A percentile compares a stretch with the other conserved stretches of the same genome.
phyloP scores from a whole-genome alignment of 1,140 invertebrate species.

The Homarus americanus region DNA sequence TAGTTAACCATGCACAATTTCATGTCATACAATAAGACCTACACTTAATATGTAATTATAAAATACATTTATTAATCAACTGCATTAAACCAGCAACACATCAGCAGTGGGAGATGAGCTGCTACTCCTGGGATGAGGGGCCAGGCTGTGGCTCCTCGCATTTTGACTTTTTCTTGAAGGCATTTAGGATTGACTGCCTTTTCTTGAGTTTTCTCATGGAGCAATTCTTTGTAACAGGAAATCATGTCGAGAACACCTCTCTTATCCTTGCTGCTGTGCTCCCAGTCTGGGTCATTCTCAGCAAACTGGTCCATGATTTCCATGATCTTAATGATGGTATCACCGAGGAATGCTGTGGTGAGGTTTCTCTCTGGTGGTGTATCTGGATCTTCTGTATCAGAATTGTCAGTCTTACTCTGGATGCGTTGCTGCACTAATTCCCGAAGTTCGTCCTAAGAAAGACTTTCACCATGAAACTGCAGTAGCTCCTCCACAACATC shows the following conservation, averaged over 20 bases:
- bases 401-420: neutral
- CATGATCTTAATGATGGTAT: neutral
- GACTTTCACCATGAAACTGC: neutral
- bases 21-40: no score
- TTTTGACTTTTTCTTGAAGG: neutral
- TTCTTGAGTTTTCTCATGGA: neutral
- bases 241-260: neutral
- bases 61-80: no score
- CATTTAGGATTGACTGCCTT: neutral
- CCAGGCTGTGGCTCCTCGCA: neutral
- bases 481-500: neutral
- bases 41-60: no score
- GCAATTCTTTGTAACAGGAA: neutral
- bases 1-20: no score
- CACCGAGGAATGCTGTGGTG: neutral
- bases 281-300: neutral
- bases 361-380: neutral
- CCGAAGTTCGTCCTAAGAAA: neutral
- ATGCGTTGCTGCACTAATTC: neutral
- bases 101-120: no score
- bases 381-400: neutral
- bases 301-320: neutral
- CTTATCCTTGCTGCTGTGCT: neutral
- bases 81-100: no score
- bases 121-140: no score